Conservation (phyloP, 2,113 vertebrate species). For the Felis chaus region DNA sequence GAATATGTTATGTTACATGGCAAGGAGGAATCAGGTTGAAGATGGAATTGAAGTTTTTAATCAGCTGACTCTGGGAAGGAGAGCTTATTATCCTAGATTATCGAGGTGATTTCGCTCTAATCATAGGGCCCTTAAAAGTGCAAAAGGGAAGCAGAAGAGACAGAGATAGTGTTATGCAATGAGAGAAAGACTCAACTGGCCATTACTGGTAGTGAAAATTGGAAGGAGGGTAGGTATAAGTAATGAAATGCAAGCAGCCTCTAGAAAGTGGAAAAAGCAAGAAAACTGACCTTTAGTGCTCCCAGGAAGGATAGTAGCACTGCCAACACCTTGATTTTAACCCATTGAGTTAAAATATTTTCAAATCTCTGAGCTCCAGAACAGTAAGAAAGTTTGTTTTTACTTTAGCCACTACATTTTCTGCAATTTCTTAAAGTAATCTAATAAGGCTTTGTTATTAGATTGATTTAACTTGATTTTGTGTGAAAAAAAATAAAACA, state of each 20-base stretch:
- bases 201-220: neutral
- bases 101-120: neutral
- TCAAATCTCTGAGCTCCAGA: neutral
- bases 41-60: neutral
- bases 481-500: neutral
- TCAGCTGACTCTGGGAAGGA: neutral
- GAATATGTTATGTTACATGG: neutral
- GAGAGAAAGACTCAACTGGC: neutral
- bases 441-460: neutral
- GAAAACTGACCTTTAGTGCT: neutral
- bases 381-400: neutral
- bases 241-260: neutral
- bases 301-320: neutral
- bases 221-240: neutral
- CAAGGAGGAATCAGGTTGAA: neutral
- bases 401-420: neutral
- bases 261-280: neutral
- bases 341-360: neutral
- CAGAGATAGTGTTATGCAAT: neutral
- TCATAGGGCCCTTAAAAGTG: neutral
- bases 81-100: neutral
- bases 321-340: neutral
- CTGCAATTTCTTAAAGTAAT: neutral
- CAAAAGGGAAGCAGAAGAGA: neutral
- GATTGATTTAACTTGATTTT: neutral